Evolutionary conservation across 2,888 invertebrate species (phyloP).

Genomic region (Clusia tigrina): DNA sequence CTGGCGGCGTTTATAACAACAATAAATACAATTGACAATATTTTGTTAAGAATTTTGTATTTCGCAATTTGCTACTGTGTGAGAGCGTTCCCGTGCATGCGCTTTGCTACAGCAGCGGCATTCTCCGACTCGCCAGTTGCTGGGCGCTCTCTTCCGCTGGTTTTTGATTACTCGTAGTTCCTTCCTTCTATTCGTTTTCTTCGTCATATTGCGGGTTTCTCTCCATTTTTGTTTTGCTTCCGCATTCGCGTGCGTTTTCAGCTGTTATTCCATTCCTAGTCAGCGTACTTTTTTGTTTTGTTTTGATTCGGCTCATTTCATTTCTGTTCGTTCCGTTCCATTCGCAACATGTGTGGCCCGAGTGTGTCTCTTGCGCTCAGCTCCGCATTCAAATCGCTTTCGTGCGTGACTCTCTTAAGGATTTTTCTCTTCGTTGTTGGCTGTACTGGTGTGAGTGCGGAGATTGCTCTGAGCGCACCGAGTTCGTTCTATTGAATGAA

Average conservation of each 20-base stretch:
- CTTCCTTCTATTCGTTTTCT: too few relatives aligned
- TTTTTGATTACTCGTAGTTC: too few relatives aligned
- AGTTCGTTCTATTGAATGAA: neutral
- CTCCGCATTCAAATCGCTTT: too few relatives aligned
- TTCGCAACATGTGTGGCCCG: neutral
- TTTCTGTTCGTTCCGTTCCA: neutral
- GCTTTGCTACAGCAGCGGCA: too few relatives aligned
- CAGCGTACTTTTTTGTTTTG: neutral
- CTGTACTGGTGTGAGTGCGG: neutral
- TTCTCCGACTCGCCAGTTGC: too few relatives aligned
- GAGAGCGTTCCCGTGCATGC: neutral
- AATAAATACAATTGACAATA: neutral
- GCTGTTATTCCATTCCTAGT: neutral
- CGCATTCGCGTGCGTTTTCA: neutral
- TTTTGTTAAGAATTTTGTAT: too few relatives aligned
- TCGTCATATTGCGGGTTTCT: constrained; percentile 16
- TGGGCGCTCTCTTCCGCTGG: too few relatives aligned
- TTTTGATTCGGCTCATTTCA: neutral
- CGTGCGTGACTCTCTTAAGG: too few relatives aligned
- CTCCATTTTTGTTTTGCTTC: neutral
- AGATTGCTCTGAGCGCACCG: neutral
- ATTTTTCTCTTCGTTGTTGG: neutral
- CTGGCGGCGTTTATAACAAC: constrained; percentile 9
- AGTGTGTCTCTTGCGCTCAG: neutral
- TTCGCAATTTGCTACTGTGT: neutral